Evolutionary conservation across 1,140 invertebrate genomes (phyloP), one percentile per base, ranked within the genome.

Genomic region (Saxidomus purpurata): DNA sequence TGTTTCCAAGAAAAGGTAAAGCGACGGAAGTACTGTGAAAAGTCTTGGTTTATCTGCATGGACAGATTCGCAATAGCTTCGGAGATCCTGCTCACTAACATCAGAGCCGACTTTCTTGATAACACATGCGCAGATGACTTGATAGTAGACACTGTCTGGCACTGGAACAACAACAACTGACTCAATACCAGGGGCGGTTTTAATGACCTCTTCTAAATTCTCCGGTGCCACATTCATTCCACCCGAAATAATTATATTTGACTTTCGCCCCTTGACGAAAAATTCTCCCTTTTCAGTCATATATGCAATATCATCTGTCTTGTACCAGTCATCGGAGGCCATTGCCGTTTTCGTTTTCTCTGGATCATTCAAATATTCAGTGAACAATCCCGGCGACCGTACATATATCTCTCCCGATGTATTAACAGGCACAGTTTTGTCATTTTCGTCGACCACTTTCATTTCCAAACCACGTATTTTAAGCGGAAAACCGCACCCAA

Each of bases 351-450:
- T 90, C 3, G 96, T 96, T 76, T 94, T 93, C 79, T 95, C 95
- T n/a, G 93, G 92, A 82, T 96, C 92, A 89, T 94, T 94, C 85
- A 93, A 99, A 95, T 99, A 99, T 0, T 98, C 98, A 83, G 94
- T 92, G 88, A 96, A 95, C 38, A 95, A 63, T n/a, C n/a, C 83
- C 0, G 38, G 17, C 36, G 31, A n/a, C 17, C 59, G 63, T 22
- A 89, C 52, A n/a, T 74, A 67, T 19, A 91, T 19, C 28, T 91
- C 79, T 34, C 90, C 90, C 1, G 25, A 8, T 67, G 59, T 89
- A 28, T 80, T 71, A 4, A 87, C 19, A 11, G 59, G 55, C 11
- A 77, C 25, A 13, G 34, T 74, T 17, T 74, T 19, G 19, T 43
- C 63, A 19, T 84, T 61, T 38, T 85, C 76, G 34, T 91, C 81